A percentile compares a stretch with the other conserved stretches of the same genome.
Conservation (phyloP, 2,888 invertebrate genomes). For the Agrochola circellaris region DNA sequence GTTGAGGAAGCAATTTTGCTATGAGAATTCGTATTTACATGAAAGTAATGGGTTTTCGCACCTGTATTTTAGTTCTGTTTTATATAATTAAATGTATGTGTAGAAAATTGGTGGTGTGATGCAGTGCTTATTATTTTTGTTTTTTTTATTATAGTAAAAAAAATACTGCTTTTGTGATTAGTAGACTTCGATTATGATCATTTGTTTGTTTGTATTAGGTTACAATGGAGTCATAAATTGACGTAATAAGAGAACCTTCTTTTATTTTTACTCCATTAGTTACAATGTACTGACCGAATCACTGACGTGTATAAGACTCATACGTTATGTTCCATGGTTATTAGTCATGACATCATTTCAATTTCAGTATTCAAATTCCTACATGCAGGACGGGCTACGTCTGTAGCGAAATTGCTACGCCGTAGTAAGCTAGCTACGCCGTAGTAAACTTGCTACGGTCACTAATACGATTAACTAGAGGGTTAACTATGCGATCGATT, state of each 20-base stretch:
- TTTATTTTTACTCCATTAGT: not conserved
- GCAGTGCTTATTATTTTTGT: not conserved
- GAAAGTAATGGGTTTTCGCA: not conserved
- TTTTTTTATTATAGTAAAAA: too few species aligned
- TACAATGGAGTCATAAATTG: too few species aligned
- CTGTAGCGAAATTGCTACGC: slow-evolving; percentile 47
- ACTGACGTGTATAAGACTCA: slow-evolving; percentile 10
- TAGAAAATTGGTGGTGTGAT: too few species aligned
- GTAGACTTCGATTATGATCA: too few species aligned
- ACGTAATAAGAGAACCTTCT: not conserved
- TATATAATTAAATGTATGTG: not conserved
- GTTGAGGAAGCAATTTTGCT: not conserved
- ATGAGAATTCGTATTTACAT: slow-evolving; percentile 1
- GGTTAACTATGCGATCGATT: slow-evolving; percentile 30
- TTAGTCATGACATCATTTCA: slow-evolving; percentile 48
- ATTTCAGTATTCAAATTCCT: slow-evolving; percentile 58
- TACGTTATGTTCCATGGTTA: slow-evolving; percentile 19
- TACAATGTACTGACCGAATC: not conserved
- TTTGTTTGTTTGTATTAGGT: too few species aligned
- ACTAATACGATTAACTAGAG: slow-evolving; percentile 25
- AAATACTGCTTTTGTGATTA: not conserved
- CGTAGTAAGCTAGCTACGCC: slow-evolving; percentile 38
- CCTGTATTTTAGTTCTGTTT: not conserved
- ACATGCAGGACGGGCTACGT: slow-evolving; percentile 31
- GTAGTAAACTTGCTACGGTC: slow-evolving; percentile 41